These are phyloP conservation scores for Melieria omissa DNA, from an alignment of 2,888 invertebrate species.

Conservation along the genomic window DNA sequence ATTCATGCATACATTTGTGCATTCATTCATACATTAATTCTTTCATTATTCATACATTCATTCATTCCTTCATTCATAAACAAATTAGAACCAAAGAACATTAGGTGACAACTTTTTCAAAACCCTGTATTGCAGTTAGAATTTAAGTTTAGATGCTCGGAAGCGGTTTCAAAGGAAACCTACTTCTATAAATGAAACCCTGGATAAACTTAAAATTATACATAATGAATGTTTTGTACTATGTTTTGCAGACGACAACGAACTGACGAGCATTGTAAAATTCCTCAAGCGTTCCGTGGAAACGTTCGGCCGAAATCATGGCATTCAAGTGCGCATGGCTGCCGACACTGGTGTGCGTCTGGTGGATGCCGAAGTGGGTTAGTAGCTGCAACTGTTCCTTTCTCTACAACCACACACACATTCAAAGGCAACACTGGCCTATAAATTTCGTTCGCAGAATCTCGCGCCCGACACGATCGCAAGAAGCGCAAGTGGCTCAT, in stretches of 20 bases:
- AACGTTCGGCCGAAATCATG: constrained; percentile 61
- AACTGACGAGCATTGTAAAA: constrained; percentile 56
- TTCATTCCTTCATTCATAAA: too few species aligned
- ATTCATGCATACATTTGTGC: too few species aligned
- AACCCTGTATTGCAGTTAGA: too few species aligned
- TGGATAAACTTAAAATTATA: too few species aligned
- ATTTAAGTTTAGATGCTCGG: too few species aligned
- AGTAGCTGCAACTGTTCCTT: not conserved
- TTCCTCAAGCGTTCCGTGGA: constrained; percentile 61
- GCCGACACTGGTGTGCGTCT: constrained; percentile 58
- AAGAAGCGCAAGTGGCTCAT: constrained; percentile 60
- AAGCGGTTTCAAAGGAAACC: too few species aligned
- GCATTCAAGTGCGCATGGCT: constrained; percentile 57
- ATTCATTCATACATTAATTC: too few species aligned
- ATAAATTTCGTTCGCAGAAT: constrained; percentile 40
- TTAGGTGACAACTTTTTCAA: too few species aligned
- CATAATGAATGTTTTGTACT: not conserved
- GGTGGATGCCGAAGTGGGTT: constrained; percentile 51
- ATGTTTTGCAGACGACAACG: constrained; percentile 55
- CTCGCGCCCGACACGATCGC: constrained; percentile 51
- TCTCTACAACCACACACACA: not conserved
- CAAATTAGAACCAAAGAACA: too few species aligned
- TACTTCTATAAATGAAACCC: too few species aligned
- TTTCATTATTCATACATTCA: too few species aligned
- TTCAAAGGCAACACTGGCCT: not conserved